Conservation (phyloP, 2,113 vertebrate species). For the Cryptomyrus ogoouensis region DNA sequence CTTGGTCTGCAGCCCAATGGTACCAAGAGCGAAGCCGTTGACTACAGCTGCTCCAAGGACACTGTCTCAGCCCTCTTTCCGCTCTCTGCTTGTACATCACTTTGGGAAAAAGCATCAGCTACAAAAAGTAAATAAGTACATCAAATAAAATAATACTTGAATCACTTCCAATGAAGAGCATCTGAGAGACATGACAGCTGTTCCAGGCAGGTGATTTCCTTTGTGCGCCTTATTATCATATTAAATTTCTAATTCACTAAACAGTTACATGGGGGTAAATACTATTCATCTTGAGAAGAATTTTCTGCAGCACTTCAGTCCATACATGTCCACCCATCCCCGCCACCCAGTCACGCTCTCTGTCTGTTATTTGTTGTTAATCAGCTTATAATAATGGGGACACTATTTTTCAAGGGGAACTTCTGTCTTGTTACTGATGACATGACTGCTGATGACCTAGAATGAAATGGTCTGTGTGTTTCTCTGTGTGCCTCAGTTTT, state of each 20-base stretch:
- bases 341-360: neutral
- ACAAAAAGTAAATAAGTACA: neutral
- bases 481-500: neutral
- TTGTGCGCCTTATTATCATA: slow-evolving; percentile 12
- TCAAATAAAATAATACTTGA: neutral
- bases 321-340: neutral
- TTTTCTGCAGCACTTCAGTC: neutral
- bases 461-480: neutral
- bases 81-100: neutral
- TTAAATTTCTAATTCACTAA: slow-evolving; percentile 39
- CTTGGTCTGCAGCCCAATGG: neutral
- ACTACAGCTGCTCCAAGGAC: neutral
- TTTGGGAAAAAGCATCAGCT: neutral
- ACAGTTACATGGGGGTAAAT: neutral
- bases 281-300: neutral
- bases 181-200: neutral
- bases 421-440: neutral
- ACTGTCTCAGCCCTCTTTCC: neutral
- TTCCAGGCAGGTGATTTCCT: neutral
- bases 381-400: neutral
- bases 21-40: neutral
- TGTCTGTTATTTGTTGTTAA: neutral
- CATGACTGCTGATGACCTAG: neutral
- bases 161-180: neutral
- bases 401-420: neutral